A percentile compares a stretch with the other conserved stretches of the same genome.
Evolutionary conservation across 2,888 invertebrate genomes (phyloP).

Genomic region (Cheilosia vulpina): DNA sequence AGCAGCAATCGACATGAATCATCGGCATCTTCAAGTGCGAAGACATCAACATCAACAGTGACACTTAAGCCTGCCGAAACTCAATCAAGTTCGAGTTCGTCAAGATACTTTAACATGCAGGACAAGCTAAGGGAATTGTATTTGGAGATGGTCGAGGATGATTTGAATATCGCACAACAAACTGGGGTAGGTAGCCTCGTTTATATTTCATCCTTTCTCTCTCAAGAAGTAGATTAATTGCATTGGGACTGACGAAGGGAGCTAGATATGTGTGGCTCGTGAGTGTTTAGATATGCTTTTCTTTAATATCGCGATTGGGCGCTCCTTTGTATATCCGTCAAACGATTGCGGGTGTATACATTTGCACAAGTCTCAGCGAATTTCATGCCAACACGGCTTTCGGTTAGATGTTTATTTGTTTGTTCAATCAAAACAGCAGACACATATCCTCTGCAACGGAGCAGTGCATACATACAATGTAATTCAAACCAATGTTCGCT

Average conservation of each 20-base stretch:
- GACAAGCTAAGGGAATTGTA: conserved; percentile 83
- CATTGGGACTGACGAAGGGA: neutral
- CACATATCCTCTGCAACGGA: too few species aligned
- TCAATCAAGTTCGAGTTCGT: conserved; percentile 64
- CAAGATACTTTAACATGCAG: conserved; percentile 82
- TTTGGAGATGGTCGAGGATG: conserved; percentile 81
- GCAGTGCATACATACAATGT: too few species aligned
- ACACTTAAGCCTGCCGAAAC: conserved; percentile 54
- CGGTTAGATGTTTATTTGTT: too few species aligned
- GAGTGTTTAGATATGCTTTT: neutral
- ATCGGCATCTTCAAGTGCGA: conserved; percentile 42
- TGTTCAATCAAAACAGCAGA: too few species aligned
- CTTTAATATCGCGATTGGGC: neutral
- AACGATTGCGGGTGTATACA: neutral
- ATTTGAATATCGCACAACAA: conserved; percentile 82
- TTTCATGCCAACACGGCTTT: too few species aligned
- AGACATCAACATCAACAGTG: conserved; percentile 39
- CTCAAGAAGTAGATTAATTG: neutral
- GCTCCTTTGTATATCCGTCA: too few species aligned
- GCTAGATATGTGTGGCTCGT: neutral
- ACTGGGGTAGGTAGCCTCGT: conserved; percentile 80
- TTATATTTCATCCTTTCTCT: neutral
- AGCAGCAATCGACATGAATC: conserved; percentile 70
- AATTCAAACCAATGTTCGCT: too few species aligned
- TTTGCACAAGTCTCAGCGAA: too few species aligned